phyloP scores from a whole-genome alignment of 1,140 invertebrate genomes.

The Cydia fagiglandana region DNA sequence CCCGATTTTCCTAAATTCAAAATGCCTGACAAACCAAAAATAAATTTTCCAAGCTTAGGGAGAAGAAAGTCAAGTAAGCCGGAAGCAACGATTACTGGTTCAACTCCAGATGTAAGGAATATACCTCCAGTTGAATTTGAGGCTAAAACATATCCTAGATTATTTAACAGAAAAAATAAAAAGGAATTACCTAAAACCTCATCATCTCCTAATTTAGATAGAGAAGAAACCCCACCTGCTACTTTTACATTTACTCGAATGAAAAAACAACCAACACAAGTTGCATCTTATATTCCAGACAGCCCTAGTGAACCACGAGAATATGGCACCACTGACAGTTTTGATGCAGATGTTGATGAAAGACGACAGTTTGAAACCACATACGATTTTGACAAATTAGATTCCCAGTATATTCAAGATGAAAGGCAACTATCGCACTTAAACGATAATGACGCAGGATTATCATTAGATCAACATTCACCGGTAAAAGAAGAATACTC shows the following conservation, averaged over 20 bases:
- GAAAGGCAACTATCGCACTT: conserved; percentile 45
- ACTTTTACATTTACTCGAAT: conserved; percentile 70
- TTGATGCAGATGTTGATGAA: conserved; percentile 46
- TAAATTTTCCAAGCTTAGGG: conserved; percentile 75
- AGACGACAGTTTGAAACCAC: conserved; percentile 59
- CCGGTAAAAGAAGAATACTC: conserved; percentile 70
- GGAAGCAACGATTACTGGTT: conserved; percentile 61
- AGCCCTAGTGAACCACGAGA: conserved; percentile 66
- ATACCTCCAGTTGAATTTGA: conserved; percentile 82
- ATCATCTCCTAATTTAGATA: conserved; percentile 70
- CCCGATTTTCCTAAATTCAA: conserved; percentile 82
- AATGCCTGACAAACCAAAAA: conserved; percentile 81
- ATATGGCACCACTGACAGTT: conserved; percentile 60
- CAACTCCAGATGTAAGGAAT: conserved; percentile 74
- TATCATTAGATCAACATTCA: conserved; percentile 50
- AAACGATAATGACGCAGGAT: conserved; percentile 43
- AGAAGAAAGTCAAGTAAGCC: conserved; percentile 60
- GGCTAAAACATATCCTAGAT: conserved; percentile 86
- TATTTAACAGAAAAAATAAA: conserved; percentile 84
- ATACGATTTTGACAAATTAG: conserved; percentile 69
- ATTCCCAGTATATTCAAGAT: conserved; percentile 58
- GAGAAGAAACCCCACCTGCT: conserved; percentile 75
- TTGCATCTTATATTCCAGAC: conserved; percentile 53
- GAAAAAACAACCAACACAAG: conserved; percentile 54
- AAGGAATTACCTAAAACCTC: conserved; percentile 65